Conservation (phyloP, 2,888 invertebrate genomes). For the Ochropleura plecta region DNA sequence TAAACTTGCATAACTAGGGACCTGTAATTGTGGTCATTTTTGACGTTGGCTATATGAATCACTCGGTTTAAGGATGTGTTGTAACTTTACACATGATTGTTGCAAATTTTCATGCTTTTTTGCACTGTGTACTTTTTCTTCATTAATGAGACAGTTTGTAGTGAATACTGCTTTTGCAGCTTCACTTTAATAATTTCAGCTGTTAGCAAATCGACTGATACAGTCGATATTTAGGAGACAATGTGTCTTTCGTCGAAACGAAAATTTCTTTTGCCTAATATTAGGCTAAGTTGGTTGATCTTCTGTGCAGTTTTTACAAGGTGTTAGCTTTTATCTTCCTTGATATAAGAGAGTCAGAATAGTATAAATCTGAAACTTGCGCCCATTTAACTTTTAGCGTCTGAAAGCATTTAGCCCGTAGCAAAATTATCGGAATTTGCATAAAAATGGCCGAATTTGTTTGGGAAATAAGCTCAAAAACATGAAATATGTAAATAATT, state of each 20-base stretch:
- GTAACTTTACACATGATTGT: constrained; percentile 12
- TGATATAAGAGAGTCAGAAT: not conserved
- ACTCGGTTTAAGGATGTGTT: constrained; percentile 30
- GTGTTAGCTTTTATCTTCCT: not conserved
- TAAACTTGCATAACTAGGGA: constrained; percentile 50
- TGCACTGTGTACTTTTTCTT: not conserved
- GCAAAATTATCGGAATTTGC: not conserved
- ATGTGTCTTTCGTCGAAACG: too few relatives aligned
- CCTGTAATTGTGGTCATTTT: constrained; percentile 47
- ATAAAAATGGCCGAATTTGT: not conserved
- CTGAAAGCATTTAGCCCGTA: not conserved
- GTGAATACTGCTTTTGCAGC: not conserved
- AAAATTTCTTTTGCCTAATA: too few relatives aligned
- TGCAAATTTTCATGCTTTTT: constrained; percentile 8
- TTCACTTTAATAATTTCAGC: not conserved
- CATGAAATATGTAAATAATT: constrained; percentile 9
- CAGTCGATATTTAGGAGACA: not conserved
- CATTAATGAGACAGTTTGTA: not conserved
- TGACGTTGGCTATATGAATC: constrained; percentile 36
- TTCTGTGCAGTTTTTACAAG: too few relatives aligned
- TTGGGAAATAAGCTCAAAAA: constrained; percentile 5
- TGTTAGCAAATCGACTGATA: not conserved
- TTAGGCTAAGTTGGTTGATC: too few relatives aligned
- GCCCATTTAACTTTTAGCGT: not conserved
- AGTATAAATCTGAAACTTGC: not conserved